Evolutionary conservation across 2,888 invertebrate species (phyloP).

Genomic region (Cheiracanthium punctorium): DNA sequence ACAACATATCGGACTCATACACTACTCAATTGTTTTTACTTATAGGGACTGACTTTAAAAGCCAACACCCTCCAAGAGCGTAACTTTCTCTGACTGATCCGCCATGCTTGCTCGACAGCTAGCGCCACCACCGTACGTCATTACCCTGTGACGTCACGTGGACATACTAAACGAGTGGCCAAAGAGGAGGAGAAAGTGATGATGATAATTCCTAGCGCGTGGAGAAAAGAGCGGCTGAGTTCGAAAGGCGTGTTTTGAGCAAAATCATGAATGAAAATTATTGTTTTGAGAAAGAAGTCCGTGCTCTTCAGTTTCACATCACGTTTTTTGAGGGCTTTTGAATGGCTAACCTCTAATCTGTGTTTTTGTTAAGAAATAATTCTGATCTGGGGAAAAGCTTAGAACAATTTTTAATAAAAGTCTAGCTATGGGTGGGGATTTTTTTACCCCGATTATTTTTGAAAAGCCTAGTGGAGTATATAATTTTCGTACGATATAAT

Average conservation of each 20-base stretch:
- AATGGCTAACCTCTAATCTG: too few relatives aligned
- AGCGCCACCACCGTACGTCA: constrained; percentile 27
- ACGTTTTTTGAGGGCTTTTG: too few relatives aligned
- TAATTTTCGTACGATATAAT: too few relatives aligned
- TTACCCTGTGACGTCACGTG: neutral
- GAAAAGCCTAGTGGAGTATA: too few relatives aligned
- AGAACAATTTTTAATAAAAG: too few relatives aligned
- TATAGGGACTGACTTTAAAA: neutral
- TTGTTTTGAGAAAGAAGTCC: too few relatives aligned
- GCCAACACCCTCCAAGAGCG: constrained; percentile 16
- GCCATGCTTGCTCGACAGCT: constrained; percentile 21
- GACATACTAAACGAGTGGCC: neutral
- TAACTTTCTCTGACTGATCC: neutral
- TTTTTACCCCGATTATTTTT: too few relatives aligned
- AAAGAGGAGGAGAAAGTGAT: constrained; percentile 9
- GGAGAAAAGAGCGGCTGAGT: neutral
- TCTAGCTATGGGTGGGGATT: too few relatives aligned
- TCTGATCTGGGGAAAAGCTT: too few relatives aligned
- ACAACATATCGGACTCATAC: neutral
- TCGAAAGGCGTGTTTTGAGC: neutral
- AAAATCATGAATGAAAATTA: neutral
- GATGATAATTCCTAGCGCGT: neutral
- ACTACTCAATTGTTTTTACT: neutral
- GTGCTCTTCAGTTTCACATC: too few relatives aligned
- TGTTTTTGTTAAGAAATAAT: too few relatives aligned